phyloP scores from a whole-genome alignment of 1,140 invertebrate species.

The Camponotus pennsylvanicus region DNA sequence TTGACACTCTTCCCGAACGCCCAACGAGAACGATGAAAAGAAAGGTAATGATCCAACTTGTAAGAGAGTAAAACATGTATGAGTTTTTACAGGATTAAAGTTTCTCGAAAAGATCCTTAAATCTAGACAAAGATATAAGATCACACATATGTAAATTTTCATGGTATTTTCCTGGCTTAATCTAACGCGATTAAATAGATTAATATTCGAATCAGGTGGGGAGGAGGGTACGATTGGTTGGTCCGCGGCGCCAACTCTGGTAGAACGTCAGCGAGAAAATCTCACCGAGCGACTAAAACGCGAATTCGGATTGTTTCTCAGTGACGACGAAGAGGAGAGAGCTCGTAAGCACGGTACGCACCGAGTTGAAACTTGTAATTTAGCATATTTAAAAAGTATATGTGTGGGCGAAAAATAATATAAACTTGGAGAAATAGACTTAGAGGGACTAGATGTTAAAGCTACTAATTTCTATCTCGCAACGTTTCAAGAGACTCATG shows the following conservation, averaged over 20 bases:
- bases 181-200: neutral
- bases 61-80: neutral
- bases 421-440: neutral
- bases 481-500: neutral
- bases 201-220: conserved; percentile 70
- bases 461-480: neutral
- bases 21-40: conserved; percentile 81
- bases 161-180: too few species aligned
- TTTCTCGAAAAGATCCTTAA: neutral
- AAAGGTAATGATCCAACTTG: conserved; percentile 79
- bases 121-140: neutral
- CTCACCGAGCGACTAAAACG: conserved; percentile 91
- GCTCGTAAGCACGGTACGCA: conserved; percentile 84
- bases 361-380: neutral
- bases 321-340: conserved; percentile 89
- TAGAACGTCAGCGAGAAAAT: conserved; percentile 92
- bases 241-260: conserved; percentile 89
- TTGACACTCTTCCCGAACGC: conserved; percentile 81
- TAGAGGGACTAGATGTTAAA: too few species aligned
- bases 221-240: conserved; percentile 83
- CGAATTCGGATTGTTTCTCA: conserved; percentile 91
- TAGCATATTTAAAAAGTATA: neutral
- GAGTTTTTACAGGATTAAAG: neutral
- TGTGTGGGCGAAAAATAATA: neutral
- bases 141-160: neutral